Base-by-base conservation (phyloP, 2,888 invertebrate genomes). In the Pemphredon lugubris region DNA sequence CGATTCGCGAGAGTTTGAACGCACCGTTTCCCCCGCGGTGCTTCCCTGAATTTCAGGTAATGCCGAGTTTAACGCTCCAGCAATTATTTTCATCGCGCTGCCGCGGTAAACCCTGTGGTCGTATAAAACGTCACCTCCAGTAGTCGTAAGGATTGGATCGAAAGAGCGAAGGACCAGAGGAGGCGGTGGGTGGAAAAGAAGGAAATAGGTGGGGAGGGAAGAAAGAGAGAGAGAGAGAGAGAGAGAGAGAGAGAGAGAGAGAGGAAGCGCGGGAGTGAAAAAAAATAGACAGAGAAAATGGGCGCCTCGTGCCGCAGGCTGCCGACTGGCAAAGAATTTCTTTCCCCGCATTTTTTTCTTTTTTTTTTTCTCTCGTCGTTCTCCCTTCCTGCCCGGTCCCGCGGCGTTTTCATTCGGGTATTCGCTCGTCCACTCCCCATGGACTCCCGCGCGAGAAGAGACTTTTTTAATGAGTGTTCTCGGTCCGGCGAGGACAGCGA, bases 401-500 rank as follows among this genome's bases (percentile, higher is more conserved):
- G 60, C 65, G 72, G 59, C 71, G 61, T 71, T 81, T 66, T 69
- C 78, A 75, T 80, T 74, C 54, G 57, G 50, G 67, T 53, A 57
- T 65, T 79, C 72, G 63, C 60, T 51, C 65, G 66, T 70, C 80
- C 66, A 74, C 66, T 72, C 72, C 55, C 72, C 53, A 68, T 61
- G 65, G 75, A 61, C 47, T 47, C 47, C 37, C 32, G 32, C 64
- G 40, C 47, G 61, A 42, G 39, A 55, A 64, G 69, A 77, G 81
- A 77, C 79, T 77, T 77, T 77, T 81, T 80, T 80, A 80, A 80
- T 80, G 79, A 81, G 73, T 71, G 67, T 70, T 75, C 73, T 75
- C 32, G 65, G 63, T 60, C 68, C 69, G 23, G 66, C 42, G 47
- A 30, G 58, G 42, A 50, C n/a, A 47, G 50, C 44, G 59, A 2